A percentile compares a stretch with the other conserved stretches of the same genome.
Conservation (phyloP, 1,140 invertebrate genomes). For the Dysdera silvatica region DNA sequence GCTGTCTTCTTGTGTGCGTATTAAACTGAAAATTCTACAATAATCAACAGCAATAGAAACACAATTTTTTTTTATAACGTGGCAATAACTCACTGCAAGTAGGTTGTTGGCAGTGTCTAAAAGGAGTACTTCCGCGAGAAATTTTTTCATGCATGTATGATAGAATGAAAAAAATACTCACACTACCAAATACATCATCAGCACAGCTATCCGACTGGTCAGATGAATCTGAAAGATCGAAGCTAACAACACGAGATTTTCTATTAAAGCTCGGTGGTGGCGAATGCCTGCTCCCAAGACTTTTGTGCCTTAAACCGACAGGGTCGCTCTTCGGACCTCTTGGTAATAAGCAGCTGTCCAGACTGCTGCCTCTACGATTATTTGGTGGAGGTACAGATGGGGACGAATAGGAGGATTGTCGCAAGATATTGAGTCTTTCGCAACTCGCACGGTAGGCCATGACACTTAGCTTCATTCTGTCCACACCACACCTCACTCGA, state of each 20-base stretch:
- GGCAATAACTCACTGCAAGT: no score
- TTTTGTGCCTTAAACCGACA: constrained; percentile 10
- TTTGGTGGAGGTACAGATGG: background rate
- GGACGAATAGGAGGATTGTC: constrained; percentile 29
- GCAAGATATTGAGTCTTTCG: constrained; percentile 27
- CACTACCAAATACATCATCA: no score
- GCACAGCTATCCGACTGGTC: constrained; percentile 5
- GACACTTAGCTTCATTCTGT: constrained; percentile 32
- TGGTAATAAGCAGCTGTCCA: constrained; percentile 21
- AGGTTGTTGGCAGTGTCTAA: no score
- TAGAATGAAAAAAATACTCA: no score
- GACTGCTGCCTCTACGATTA: constrained; percentile 11
- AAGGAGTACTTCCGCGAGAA: no score
- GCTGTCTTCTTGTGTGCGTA: no score
- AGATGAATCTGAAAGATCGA: constrained; percentile 23
- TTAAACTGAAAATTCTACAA: no score
- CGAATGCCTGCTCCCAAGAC: constrained; percentile 5
- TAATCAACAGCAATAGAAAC: no score
- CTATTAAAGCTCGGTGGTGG: constrained; percentile 15
- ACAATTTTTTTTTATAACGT: no score
- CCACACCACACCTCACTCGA: no score
- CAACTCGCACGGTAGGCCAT: constrained; percentile 31
- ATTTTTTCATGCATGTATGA: no score
- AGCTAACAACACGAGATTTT: constrained; percentile 11
- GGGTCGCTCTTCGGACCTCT: constrained; percentile 4